Evolutionary conservation across 2,113 vertebrate genomes (phyloP).

Genomic region (Vulpes lagopus): DNA sequence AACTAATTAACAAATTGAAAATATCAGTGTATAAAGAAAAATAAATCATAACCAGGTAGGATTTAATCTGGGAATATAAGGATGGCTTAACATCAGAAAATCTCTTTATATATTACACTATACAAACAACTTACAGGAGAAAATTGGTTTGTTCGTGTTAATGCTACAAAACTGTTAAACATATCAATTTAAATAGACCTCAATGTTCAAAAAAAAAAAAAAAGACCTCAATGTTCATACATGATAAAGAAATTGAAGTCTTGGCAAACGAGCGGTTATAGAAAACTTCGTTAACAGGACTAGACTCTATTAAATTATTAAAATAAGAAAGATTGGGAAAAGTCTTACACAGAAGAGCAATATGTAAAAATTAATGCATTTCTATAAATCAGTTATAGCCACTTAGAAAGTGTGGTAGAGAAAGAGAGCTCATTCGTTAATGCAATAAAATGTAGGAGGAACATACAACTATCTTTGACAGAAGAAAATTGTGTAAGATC

Average conservation of each 20-base stretch:
- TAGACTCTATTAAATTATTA: neutral
- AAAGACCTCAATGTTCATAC: neutral
- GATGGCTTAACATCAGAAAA: neutral
- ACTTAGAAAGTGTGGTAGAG: neutral
- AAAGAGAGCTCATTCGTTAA: neutral
- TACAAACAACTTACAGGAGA: neutral
- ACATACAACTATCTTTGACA: neutral
- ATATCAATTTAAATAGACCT: neutral
- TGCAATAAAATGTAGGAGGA: neutral
- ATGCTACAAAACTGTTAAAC: neutral
- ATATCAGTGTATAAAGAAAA: neutral
- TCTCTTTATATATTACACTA: neutral
- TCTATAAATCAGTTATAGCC: neutral
- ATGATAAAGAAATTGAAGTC: neutral
- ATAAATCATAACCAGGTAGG: neutral
- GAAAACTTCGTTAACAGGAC: neutral
- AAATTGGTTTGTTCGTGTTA: neutral
- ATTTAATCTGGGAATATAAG: neutral
- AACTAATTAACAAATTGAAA: neutral
- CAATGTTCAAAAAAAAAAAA: neutral
- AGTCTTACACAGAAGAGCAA: neutral
- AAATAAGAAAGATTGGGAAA: constrained; percentile 17
- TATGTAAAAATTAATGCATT: neutral
- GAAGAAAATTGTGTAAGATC: neutral
- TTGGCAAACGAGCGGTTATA: neutral